A percentile compares a stretch with the other conserved stretches of the same genome.
phyloP scores from a whole-genome alignment of 2,888 invertebrate genomes.

The Eumerus sabulonum region DNA sequence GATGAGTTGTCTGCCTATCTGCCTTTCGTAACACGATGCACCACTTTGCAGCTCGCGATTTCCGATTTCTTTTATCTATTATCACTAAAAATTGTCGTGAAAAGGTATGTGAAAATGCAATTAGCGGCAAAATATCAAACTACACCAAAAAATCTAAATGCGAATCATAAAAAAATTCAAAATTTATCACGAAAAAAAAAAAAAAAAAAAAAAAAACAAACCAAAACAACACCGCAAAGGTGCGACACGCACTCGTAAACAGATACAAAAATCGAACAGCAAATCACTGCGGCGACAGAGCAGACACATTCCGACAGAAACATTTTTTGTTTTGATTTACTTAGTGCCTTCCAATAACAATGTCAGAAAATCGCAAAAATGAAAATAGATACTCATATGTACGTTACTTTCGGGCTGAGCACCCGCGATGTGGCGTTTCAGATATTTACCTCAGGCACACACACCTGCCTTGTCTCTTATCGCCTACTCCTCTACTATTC shows the following conservation, averaged over 20 bases:
- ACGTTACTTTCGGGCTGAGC: conserved; percentile 15
- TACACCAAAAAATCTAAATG: conserved; percentile 11
- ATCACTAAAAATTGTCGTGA: too few species aligned
- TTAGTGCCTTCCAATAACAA: conserved; percentile 28
- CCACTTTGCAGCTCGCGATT: too few species aligned
- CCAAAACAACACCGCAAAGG: conserved; percentile 6
- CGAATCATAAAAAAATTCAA: conserved; percentile 23
- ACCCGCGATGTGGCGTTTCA: conserved; percentile 13
- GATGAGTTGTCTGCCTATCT: too few species aligned
- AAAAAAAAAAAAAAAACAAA: too few species aligned
- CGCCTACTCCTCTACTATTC: too few species aligned
- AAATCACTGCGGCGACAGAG: neutral
- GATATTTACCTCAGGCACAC: conserved; percentile 25
- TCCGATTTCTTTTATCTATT: too few species aligned
- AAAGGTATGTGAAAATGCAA: conserved; percentile 23
- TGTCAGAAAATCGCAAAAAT: conserved; percentile 19
- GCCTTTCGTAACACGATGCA: too few species aligned
- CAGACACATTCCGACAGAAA: conserved; percentile 28
- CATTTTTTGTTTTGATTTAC: conserved; percentile 18
- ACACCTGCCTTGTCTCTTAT: neutral
- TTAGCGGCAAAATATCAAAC: conserved; percentile 35
- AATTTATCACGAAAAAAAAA: conserved; percentile 1
- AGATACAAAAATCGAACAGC: conserved; percentile 2
- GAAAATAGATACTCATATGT: conserved; percentile 49
- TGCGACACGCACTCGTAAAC: conserved; percentile 21